Conservation (phyloP, 2,797 vertebrate species). For the Echiichthys vipera region DNA sequence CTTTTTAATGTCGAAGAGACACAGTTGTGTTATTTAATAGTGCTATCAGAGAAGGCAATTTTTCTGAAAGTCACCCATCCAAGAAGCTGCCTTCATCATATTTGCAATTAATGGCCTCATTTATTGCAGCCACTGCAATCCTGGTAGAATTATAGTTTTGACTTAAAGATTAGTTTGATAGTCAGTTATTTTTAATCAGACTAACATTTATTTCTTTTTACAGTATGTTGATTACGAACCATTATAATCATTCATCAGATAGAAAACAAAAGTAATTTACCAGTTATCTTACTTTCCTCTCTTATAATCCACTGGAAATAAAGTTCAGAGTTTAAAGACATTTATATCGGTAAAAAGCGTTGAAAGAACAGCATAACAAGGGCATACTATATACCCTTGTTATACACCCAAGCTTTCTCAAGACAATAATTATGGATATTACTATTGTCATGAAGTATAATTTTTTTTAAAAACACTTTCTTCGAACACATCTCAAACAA, state of each 20-base stretch:
- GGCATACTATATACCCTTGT: background rate
- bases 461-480: too few relatives aligned
- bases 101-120: slow-evolving; percentile 42
- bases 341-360: background rate
- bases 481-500: too few relatives aligned
- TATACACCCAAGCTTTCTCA: too few relatives aligned
- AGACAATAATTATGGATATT: too few relatives aligned
- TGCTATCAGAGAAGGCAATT: slow-evolving; percentile 42
- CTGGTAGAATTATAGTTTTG: slow-evolving; percentile 11
- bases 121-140: slow-evolving; percentile 23
- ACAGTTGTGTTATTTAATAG: slow-evolving; percentile 41
- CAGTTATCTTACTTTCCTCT: background rate
- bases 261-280: background rate
- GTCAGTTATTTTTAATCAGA: slow-evolving; percentile 16
- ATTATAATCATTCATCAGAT: background rate
- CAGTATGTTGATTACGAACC: slow-evolving; percentile 8
- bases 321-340: background rate
- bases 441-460: too few relatives aligned
- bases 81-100: slow-evolving; percentile 43
- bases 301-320: background rate
- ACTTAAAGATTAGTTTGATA: slow-evolving; percentile 19
- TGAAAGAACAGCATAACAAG: background rate
- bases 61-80: slow-evolving; percentile 42
- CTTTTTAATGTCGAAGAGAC: slow-evolving; percentile 57
- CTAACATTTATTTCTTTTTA: background rate